Base-by-base conservation (phyloP, 2,113 vertebrate species). In the Willisornis vidua region DNA sequence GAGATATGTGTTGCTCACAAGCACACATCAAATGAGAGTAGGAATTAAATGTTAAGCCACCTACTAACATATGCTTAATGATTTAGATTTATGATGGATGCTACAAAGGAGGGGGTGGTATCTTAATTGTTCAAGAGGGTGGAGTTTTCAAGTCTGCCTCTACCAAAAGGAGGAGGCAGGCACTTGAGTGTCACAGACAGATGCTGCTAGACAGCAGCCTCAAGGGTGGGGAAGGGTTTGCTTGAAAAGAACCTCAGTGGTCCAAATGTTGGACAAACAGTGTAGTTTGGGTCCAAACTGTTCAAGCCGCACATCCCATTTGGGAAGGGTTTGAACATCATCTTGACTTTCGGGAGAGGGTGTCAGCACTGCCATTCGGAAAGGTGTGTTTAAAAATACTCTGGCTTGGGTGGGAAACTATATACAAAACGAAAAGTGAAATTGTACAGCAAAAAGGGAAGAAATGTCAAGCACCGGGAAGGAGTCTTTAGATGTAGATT, bases 41-140 rank as follows among this genome's bases (percentile, higher is more conserved):
- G 43, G 63, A 89, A 85, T 91, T 61, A 78, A 67, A 84, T 94
- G 78, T 75, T 85, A 90, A 90, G 7, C 76, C 76, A 81, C 68
- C 65, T 88, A 75, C 80, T 87, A 72, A 48, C 62, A 43, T 62
- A 71, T n/a, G 41, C n/a, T 68, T 90, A 52, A 12, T 81, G 48
- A 48, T 91, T 76, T 89, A 72, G 82, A 23, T 57, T 73, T 66
- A 5, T 48, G 55, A 15, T 33, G 46, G 25, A 24, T 77, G 43
- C 46, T 59, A 4, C 29, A 25, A 43, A 67, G 45, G 65, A 75
- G 39, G 14, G 63, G 48, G 7, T 31, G 48, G 12, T 26, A 28
- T 67, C 46, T 58, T n/a, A 24, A 18, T 49, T 86, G 79, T 77
- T 77, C 12, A 15, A 2, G 18, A 45, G 11, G 14, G 23, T 54